A percentile compares a stretch with the other conserved stretches of the same genome.
Conservation (phyloP, 1,140 invertebrate species). For the Drosophila equinoxialis region DNA sequence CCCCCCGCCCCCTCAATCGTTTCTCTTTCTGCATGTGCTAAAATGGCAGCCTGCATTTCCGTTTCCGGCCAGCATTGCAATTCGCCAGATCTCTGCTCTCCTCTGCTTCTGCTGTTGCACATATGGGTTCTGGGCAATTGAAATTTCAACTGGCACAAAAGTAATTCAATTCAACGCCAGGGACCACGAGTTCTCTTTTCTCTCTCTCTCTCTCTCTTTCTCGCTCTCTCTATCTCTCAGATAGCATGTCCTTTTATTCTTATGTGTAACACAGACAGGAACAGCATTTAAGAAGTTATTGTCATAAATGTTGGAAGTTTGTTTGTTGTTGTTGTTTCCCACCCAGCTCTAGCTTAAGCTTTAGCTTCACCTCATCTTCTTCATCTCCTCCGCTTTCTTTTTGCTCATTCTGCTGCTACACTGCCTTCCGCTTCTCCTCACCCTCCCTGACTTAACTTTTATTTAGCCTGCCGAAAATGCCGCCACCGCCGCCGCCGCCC, state of each 20-base stretch:
- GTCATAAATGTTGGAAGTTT: conserved; percentile 80
- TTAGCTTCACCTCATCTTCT: neutral
- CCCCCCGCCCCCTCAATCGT: neutral
- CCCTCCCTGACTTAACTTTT: conserved; percentile 67
- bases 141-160: conserved; percentile 81
- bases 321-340: conserved; percentile 40
- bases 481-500: conserved; percentile 39
- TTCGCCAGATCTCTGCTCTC: conserved; percentile 24
- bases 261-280: conserved; percentile 47
- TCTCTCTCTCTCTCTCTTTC: neutral
- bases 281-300: conserved; percentile 81
- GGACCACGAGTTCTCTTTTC: conserved; percentile 21
- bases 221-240: neutral
- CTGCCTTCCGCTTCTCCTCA: neutral
- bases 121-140: conserved; percentile 71
- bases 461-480: conserved; percentile 49
- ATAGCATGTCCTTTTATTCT: conserved; percentile 51
- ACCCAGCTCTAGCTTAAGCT: neutral
- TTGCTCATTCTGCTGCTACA: neutral
- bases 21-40: conserved; percentile 50
- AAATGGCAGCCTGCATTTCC: conserved; percentile 79
- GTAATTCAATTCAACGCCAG: conserved; percentile 77
- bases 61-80: conserved; percentile 70
- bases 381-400: too few relatives aligned
- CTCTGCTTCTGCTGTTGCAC: conserved; percentile 48